These are phyloP conservation scores for Apoda limacodes DNA, from an alignment of 2,888 invertebrate species.

Conservation along the genomic window DNA sequence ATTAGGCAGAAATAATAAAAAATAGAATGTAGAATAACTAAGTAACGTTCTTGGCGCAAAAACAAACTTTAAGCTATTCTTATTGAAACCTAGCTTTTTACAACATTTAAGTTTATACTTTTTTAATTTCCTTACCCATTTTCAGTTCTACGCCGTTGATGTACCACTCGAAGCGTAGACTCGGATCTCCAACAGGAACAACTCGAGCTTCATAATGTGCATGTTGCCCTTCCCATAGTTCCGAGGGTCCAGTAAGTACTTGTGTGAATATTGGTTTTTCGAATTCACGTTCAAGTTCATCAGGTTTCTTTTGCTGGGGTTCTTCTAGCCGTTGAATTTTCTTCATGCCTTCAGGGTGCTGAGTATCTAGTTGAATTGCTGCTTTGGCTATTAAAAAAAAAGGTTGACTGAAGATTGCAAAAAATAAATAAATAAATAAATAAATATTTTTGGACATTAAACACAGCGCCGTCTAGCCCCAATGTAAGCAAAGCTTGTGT, in stretches of 20 bases:
- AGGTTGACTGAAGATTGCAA: too few relatives aligned
- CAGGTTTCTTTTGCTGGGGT: constrained; percentile 74
- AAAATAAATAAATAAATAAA: constrained; percentile 2
- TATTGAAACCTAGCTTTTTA: too few relatives aligned
- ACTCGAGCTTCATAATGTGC: constrained; percentile 93
- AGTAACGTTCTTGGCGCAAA: neutral
- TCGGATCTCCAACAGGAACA: constrained; percentile 94
- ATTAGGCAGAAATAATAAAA: neutral
- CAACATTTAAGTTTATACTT: too few relatives aligned
- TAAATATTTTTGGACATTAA: too few relatives aligned
- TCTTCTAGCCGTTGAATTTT: constrained; percentile 90
- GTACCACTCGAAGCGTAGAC: constrained; percentile 94
- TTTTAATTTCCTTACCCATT: constrained; percentile 73
- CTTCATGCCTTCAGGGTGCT: constrained; percentile 93
- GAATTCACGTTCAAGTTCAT: constrained; percentile 83
- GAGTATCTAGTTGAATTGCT: constrained; percentile 87
- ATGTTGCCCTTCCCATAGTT: constrained; percentile 91
- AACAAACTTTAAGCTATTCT: neutral
- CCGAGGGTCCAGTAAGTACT: constrained; percentile 86
- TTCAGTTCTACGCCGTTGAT: constrained; percentile 93
- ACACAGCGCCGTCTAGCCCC: too few relatives aligned
- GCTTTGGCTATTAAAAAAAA: constrained; percentile 74
- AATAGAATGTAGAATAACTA: neutral
- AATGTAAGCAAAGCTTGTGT: too few relatives aligned
- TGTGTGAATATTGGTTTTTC: constrained; percentile 95